Evolutionary conservation across 2,797 vertebrate genomes (phyloP).

Genomic region (Bradypodion pumilum): DNA sequence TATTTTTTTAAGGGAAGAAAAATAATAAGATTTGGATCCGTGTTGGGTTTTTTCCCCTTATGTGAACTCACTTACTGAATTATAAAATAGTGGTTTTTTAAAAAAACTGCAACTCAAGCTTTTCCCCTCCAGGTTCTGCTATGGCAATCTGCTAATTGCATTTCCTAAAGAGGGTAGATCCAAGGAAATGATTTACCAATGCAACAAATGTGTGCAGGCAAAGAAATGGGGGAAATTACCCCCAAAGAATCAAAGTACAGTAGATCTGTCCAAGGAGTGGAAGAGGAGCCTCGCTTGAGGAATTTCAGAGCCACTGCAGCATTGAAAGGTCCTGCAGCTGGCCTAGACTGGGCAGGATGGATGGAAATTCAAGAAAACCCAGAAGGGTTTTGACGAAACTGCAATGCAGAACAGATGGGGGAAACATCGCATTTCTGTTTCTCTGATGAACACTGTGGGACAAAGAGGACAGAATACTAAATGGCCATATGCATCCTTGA

Average conservation of each 20-base stretch:
- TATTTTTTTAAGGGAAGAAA: background rate
- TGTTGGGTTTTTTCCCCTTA: slow-evolving; percentile 32
- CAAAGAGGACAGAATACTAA: slow-evolving; percentile 27
- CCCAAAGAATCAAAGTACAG: slow-evolving; percentile 34
- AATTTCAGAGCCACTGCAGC: background rate
- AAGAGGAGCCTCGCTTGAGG: slow-evolving; percentile 24
- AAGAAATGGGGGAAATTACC: slow-evolving; percentile 5
- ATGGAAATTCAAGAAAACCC: slow-evolving; percentile 68
- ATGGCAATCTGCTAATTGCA: slow-evolving; percentile 66
- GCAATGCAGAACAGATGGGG: slow-evolving; percentile 64
- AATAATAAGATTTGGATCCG: slow-evolving; percentile 41
- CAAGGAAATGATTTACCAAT: slow-evolving; percentile 58
- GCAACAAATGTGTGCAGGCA: slow-evolving; percentile 27
- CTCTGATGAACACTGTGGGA: background rate
- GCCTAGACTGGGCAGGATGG: slow-evolving; percentile 59
- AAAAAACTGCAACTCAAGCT: slow-evolving; percentile 52
- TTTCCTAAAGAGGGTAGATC: slow-evolving; percentile 60
- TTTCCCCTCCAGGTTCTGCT: slow-evolving; percentile 67
- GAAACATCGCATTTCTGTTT: background rate
- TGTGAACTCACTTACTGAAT: slow-evolving; percentile 68
- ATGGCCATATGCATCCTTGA: background rate
- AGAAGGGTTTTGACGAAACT: slow-evolving; percentile 57
- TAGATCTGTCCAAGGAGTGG: background rate
- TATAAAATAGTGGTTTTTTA: slow-evolving; percentile 58
- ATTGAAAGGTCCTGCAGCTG: slow-evolving; percentile 63